Percentiles rank a stretch among this genome's conserved stretches.
Conservation (phyloP, 2,797 vertebrate species). For the Chromobotia macracanthus region DNA sequence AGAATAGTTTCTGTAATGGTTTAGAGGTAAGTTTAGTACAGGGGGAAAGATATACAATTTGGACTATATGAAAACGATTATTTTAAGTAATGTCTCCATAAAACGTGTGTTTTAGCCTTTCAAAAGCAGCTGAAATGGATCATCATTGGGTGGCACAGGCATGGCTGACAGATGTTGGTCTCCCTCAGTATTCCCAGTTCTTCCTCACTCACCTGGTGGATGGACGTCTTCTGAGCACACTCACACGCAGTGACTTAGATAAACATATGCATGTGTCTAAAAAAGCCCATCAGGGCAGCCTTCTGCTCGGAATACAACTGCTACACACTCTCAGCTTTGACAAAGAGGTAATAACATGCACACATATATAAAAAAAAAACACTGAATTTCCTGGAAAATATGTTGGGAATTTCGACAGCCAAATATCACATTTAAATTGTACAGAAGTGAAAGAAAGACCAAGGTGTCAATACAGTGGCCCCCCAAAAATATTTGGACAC, state of each 20-base stretch:
- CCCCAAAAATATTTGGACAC: background rate
- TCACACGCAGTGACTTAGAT: conserved; percentile 84
- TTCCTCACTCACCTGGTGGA: conserved; percentile 86
- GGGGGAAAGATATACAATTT: too few species aligned
- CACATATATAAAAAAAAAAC: background rate
- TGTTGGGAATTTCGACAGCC: background rate
- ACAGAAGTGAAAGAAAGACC: too few species aligned
- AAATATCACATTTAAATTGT: too few species aligned
- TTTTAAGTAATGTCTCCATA: too few species aligned
- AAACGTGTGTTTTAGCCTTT: conserved; percentile 71
- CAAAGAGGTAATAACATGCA: conserved; percentile 77
- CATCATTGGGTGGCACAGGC: conserved; percentile 88
- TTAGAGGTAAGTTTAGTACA: too few species aligned
- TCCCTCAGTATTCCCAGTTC: conserved; percentile 85
- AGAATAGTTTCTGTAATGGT: too few species aligned
- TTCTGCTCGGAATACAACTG: conserved; percentile 84
- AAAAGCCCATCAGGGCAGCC: conserved; percentile 85
- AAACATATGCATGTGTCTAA: conserved; percentile 80
- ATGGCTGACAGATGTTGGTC: conserved; percentile 86
- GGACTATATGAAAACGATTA: too few species aligned
- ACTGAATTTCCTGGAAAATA: background rate
- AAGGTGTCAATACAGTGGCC: too few species aligned
- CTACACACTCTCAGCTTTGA: conserved; percentile 84
- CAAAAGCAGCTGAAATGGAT: conserved; percentile 85
- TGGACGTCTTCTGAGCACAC: conserved; percentile 82